These are phyloP conservation scores for Coregonus suidteri DNA, from an alignment of 2,797 vertebrate species.

Conservation along the genomic window DNA sequence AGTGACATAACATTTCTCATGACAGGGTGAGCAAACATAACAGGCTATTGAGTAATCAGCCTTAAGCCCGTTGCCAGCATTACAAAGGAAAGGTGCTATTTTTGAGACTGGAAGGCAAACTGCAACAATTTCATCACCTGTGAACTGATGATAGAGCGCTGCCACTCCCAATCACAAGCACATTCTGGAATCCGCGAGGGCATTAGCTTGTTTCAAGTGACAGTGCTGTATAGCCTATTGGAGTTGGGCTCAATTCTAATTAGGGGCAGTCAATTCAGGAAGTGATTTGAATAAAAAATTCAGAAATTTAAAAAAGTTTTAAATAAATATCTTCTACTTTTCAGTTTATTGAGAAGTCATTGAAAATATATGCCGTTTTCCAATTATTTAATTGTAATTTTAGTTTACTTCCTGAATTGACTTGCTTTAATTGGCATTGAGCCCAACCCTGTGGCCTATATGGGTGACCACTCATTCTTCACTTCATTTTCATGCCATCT, in stretches of 20 bases:
- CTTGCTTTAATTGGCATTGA: no score
- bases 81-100: conserved; percentile 43
- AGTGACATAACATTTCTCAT: conserved; percentile 7
- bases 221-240: background rate
- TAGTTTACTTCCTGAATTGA: no score
- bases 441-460: background rate
- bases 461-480: background rate
- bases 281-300: no score
- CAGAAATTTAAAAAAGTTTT: no score
- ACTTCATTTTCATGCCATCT: background rate
- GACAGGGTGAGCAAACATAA: conserved; percentile 28
- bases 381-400: no score
- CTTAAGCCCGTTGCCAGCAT: conserved; percentile 32
- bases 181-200: background rate
- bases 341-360: no score
- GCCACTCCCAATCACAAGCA: conserved; percentile 26
- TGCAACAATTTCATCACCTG: conserved; percentile 30
- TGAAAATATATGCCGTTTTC: no score
- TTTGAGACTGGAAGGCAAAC: conserved; percentile 10
- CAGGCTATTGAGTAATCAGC: conserved; percentile 26
- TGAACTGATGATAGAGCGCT: conserved; percentile 4
- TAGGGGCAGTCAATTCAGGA: no score
- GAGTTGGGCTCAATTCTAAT: no score
- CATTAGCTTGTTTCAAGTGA: background rate
- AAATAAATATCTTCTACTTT: no score